Percentiles rank a stretch among this genome's conserved stretches.
phyloP scores from a whole-genome alignment of 2,888 invertebrate genomes.

The Nephrotoma appendiculata region DNA sequence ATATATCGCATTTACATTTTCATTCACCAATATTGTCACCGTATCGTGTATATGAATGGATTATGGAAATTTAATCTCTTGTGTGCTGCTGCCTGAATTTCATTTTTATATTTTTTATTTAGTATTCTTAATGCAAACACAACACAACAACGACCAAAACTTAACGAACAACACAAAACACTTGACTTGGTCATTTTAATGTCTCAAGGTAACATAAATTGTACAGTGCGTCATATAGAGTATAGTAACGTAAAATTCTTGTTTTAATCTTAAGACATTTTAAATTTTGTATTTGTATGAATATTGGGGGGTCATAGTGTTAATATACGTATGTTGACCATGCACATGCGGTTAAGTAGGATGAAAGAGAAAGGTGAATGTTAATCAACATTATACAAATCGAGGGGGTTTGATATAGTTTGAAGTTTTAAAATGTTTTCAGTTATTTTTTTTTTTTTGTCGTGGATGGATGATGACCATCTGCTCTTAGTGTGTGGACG shows the following conservation, averaged over 20 bases:
- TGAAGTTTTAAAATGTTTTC: neutral
- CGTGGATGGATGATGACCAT: neutral
- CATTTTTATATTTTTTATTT: neutral
- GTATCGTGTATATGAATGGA: neutral
- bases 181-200: neutral
- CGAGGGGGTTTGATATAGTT: neutral
- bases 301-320: neutral
- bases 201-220: neutral
- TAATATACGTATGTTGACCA: neutral
- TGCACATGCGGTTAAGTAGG: neutral
- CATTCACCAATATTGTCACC: neutral
- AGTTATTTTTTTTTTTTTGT: neutral
- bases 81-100: neutral
- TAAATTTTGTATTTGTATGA: neutral
- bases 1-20: neutral
- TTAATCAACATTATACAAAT: neutral
- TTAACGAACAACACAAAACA: neutral
- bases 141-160: neutral
- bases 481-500: neutral
- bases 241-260: neutral
- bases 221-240: neutral
- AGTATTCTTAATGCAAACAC: neutral
- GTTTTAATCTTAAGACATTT: neutral
- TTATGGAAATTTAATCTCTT: neutral
- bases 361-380: neutral